These are phyloP conservation scores for Lepidochrysops patricia DNA, from an alignment of 2,888 invertebrate species.

Conservation along the genomic window DNA sequence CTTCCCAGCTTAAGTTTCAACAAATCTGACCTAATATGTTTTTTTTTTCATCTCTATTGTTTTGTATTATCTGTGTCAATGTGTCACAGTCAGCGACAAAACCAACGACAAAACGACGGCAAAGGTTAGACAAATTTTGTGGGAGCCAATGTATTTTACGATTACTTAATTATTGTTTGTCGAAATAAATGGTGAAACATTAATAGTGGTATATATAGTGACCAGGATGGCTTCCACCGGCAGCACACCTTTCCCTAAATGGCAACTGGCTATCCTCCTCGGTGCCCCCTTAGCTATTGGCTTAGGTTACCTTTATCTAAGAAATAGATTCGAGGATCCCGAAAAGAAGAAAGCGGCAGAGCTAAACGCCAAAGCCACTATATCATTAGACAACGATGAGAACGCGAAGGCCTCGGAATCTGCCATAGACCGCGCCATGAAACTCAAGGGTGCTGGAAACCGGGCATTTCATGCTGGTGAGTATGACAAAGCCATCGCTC, in stretches of 20 bases:
- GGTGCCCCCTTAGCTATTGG: slow-evolving; percentile 90
- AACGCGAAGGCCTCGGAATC: slow-evolving; percentile 63
- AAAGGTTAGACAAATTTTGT: slow-evolving; percentile 33
- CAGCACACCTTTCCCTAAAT: slow-evolving; percentile 81
- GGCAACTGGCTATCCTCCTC: slow-evolving; percentile 89
- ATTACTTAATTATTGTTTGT: slow-evolving; percentile 34
- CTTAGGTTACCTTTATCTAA: slow-evolving; percentile 85
- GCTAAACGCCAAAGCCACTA: slow-evolving; percentile 69
- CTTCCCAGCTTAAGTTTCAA: too few species aligned
- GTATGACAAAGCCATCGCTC: slow-evolving; percentile 91
- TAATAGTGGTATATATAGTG: slow-evolving; percentile 33
- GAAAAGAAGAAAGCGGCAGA: slow-evolving; percentile 71
- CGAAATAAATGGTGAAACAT: slow-evolving; percentile 56
- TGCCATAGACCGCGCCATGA: slow-evolving; percentile 82
- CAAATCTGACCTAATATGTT: too few species aligned
- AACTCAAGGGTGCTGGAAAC: slow-evolving; percentile 92
- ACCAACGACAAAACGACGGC: slow-evolving; percentile 14
- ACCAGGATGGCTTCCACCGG: slow-evolving; percentile 64
- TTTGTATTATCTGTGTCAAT: neutral
- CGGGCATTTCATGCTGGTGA: slow-evolving; percentile 87
- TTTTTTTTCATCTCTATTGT: too few species aligned
- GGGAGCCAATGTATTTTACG: slow-evolving; percentile 45
- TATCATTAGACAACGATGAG: slow-evolving; percentile 77
- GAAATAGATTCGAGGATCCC: slow-evolving; percentile 70
- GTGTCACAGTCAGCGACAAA: neutral